Evolutionary conservation across 2,797 vertebrate genomes (phyloP).

Genomic region (Stomatorhinus walkeri): DNA sequence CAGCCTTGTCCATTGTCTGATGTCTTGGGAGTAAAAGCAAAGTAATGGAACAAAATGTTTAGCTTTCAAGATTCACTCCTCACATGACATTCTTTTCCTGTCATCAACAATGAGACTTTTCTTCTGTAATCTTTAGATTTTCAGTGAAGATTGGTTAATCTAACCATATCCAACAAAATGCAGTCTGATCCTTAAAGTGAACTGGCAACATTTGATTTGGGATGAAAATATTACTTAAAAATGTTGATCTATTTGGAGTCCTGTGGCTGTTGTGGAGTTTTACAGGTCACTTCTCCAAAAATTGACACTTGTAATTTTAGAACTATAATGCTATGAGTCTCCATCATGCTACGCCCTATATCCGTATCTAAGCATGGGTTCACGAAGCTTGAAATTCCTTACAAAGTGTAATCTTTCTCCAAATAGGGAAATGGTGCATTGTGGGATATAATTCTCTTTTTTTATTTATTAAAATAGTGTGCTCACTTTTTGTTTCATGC

Average conservation of each 20-base stretch:
- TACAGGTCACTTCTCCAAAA: not conserved
- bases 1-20: not conserved
- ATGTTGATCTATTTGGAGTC: not conserved
- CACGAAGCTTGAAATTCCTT: not conserved
- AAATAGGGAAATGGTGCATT: not conserved
- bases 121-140: not conserved
- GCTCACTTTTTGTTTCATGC: not conserved
- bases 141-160: not conserved
- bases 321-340: not conserved
- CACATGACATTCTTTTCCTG: not conserved
- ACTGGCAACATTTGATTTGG: not conserved
- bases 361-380: not conserved
- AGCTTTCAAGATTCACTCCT: not conserved
- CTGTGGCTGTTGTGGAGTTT: not conserved
- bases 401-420: not conserved
- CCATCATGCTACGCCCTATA: not conserved
- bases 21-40: slow-evolving; percentile 3
- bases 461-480: not conserved
- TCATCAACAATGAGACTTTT: not conserved
- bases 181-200: not conserved
- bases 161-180: not conserved
- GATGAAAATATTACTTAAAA: not conserved
- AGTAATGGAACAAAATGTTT: not conserved
- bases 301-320: not conserved
- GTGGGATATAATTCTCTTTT: not conserved